A percentile compares a stretch with the other conserved stretches of the same genome.
These are phyloP conservation scores for Sycophila sp. DNA, from an alignment of 1,140 invertebrate genomes.

Conservation along the genomic window DNA sequence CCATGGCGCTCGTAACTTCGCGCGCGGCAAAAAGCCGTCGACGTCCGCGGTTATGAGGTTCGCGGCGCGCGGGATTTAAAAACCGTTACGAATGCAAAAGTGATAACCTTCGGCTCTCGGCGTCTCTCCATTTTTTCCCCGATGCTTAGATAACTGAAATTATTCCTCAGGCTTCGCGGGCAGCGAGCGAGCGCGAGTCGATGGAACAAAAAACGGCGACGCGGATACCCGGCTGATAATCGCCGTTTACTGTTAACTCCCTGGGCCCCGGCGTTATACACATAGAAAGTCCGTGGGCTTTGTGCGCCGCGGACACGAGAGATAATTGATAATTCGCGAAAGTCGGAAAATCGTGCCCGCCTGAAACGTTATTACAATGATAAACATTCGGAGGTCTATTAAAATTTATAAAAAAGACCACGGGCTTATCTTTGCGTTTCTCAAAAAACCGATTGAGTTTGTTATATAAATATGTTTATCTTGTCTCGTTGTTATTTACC, in stretches of 20 bases:
- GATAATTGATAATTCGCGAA: slow-evolving; percentile 9
- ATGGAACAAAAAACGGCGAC: neutral
- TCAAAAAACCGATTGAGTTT: no score
- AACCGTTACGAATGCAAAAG: slow-evolving; percentile 21
- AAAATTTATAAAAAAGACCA: no score
- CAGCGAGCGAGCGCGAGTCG: neutral
- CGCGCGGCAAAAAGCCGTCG: no score
- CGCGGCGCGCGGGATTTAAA: neutral
- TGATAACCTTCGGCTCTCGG: neutral
- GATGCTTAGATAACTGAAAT: slow-evolving; percentile 28
- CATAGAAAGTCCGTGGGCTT: neutral
- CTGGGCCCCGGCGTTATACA: neutral
- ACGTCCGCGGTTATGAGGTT: no score
- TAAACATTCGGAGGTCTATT: no score
- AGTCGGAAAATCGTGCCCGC: neutral
- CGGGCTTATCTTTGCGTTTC: no score
- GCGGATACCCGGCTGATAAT: slow-evolving; percentile 4
- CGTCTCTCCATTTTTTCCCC: neutral
- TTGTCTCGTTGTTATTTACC: no score
- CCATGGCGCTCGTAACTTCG: no score
- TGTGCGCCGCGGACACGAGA: neutral
- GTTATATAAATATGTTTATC: no score
- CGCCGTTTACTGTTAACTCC: slow-evolving; percentile 23
- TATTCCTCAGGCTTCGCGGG: slow-evolving; percentile 10
- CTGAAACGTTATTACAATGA: no score